Conservation (phyloP, 2,888 invertebrate species). For the Philereme vetulata region DNA sequence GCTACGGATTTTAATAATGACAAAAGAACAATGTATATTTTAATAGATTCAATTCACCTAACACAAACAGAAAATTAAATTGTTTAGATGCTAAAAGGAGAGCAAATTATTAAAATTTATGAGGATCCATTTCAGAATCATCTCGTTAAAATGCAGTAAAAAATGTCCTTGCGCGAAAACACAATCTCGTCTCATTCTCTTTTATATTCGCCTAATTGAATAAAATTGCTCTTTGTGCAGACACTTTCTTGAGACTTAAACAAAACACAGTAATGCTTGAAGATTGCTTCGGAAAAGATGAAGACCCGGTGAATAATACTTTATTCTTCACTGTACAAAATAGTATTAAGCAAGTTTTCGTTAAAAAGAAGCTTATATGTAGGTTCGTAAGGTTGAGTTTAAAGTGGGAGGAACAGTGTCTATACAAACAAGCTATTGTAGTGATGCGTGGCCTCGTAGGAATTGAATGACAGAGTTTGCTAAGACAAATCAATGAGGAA, state of each 20-base stretch:
- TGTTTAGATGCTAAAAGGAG: slow-evolving; percentile 11
- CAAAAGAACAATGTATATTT: no score
- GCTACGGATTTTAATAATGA: no score
- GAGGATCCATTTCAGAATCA: slow-evolving; percentile 18
- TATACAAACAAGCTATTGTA: background rate
- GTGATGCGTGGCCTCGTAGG: background rate
- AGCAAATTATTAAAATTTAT: slow-evolving; percentile 26
- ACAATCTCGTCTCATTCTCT: slow-evolving; percentile 27
- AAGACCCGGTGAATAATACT: slow-evolving; percentile 11
- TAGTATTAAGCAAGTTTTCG: background rate
- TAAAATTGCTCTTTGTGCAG: slow-evolving; percentile 26
- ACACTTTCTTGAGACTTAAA: slow-evolving; percentile 24
- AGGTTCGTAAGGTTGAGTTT: background rate
- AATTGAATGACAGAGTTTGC: background rate
- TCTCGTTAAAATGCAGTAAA: slow-evolving; percentile 30
- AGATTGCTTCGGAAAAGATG: slow-evolving; percentile 16
- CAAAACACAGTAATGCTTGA: slow-evolving; percentile 19
- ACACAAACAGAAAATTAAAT: slow-evolving; percentile 11
- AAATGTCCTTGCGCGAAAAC: slow-evolving; percentile 20
- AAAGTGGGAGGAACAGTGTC: background rate
- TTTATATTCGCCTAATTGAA: slow-evolving; percentile 30
- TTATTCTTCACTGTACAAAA: background rate
- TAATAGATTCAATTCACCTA: background rate
- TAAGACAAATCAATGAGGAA: no score
- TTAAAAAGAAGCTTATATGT: background rate